Evolutionary conservation across 1,140 invertebrate genomes (phyloP).

Genomic region (Xylocopa sonorina): DNA sequence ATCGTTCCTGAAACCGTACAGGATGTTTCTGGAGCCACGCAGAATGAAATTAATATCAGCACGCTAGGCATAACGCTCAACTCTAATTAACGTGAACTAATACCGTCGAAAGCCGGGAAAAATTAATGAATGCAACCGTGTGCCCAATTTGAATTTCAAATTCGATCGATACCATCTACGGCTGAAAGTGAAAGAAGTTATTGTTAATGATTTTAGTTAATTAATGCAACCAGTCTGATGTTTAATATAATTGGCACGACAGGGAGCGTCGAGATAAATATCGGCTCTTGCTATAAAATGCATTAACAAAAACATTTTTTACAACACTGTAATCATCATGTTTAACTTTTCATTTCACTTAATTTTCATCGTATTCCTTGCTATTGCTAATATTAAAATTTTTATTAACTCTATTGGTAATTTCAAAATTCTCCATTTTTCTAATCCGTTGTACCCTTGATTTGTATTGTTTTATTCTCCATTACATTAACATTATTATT

Average conservation of each 20-base stretch:
- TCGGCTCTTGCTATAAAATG: too few species aligned
- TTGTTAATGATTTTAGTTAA: constrained; percentile 14
- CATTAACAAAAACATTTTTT: neutral
- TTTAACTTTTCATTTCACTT: neutral
- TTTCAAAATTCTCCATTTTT: neutral
- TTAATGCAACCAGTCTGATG: neutral
- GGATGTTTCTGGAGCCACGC: neutral
- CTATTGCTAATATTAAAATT: neutral
- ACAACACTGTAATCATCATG: neutral
- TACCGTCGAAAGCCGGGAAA: constrained; percentile 21
- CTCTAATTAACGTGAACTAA: constrained; percentile 40
- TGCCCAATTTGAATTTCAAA: constrained; percentile 36
- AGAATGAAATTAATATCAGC: neutral
- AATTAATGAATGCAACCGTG: constrained; percentile 26
- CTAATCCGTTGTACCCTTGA: neutral
- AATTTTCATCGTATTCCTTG: neutral
- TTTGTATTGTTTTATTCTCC: too few species aligned
- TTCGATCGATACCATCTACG: constrained; percentile 36
- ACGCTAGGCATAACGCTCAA: constrained; percentile 26
- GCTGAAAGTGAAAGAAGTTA: constrained; percentile 22
- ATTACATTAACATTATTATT: neutral
- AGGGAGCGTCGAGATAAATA: neutral
- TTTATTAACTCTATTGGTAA: neutral
- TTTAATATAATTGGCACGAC: neutral
- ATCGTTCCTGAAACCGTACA: neutral